phyloP scores from a whole-genome alignment of 2,888 invertebrate species.

The Agelastica alni region DNA sequence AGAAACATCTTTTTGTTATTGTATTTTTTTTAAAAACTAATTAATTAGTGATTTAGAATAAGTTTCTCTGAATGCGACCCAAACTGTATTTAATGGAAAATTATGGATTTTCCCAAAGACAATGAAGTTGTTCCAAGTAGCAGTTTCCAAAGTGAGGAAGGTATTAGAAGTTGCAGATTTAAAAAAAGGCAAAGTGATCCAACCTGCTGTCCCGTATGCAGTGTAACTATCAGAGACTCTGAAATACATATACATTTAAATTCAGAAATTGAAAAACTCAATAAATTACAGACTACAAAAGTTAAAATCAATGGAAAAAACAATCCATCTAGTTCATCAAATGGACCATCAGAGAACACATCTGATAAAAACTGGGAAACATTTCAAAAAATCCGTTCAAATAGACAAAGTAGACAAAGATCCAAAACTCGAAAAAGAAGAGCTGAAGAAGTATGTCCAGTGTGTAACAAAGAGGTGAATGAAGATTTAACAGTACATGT shows the following conservation, averaged over 20 bases:
- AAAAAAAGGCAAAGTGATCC: constrained; percentile 68
- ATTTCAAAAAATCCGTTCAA: constrained; percentile 73
- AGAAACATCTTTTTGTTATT: constrained; percentile 31
- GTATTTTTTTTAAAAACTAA: constrained; percentile 17
- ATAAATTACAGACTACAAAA: constrained; percentile 58
- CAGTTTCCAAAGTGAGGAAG: constrained; percentile 48
- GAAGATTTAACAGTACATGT: constrained; percentile 75
- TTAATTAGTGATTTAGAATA: neutral
- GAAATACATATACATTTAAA: constrained; percentile 84
- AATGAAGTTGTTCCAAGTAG: constrained; percentile 38
- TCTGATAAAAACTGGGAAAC: constrained; percentile 72
- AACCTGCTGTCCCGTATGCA: constrained; percentile 87
- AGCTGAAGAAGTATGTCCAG: constrained; percentile 74
- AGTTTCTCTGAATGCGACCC: constrained; percentile 9
- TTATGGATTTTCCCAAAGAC: constrained; percentile 42
- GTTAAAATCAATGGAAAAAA: constrained; percentile 52
- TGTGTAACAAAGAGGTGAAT: constrained; percentile 74
- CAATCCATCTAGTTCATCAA: constrained; percentile 57
- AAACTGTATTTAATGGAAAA: constrained; percentile 34
- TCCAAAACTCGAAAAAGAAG: constrained; percentile 71
- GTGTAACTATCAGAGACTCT: constrained; percentile 77
- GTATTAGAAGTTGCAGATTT: constrained; percentile 57
- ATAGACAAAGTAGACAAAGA: constrained; percentile 70
- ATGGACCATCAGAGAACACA: constrained; percentile 53
- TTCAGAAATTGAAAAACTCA: constrained; percentile 76